Percentiles rank a stretch among this genome's conserved stretches.
phyloP scores from a whole-genome alignment of 1,140 invertebrate species.

The Telenomus remus region DNA sequence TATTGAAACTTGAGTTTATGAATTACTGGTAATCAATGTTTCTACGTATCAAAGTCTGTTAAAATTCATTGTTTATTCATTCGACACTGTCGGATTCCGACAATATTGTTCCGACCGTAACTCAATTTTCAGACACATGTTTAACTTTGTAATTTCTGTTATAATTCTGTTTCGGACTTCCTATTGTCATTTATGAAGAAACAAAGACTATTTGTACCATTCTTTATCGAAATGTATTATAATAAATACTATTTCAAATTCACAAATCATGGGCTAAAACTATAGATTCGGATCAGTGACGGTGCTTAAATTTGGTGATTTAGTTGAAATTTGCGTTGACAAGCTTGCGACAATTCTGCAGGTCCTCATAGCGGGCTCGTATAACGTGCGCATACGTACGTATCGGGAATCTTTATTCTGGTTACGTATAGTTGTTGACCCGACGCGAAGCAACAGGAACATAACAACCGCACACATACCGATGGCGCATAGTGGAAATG shows the following conservation, averaged over 20 bases:
- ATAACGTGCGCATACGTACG: background rate
- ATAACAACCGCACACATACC: slow-evolving; percentile 2
- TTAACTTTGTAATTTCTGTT: too few species aligned
- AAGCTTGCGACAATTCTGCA: background rate
- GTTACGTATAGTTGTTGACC: slow-evolving; percentile 34
- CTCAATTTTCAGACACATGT: too few species aligned
- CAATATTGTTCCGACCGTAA: too few species aligned
- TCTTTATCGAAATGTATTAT: slow-evolving; percentile 10
- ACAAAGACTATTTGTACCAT: too few species aligned
- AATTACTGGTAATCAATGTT: background rate
- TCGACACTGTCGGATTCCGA: too few species aligned
- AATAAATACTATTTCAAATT: slow-evolving; percentile 8
- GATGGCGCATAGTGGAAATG: slow-evolving; percentile 17
- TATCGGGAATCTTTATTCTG: too few species aligned
- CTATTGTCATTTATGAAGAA: too few species aligned
- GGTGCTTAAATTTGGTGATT: slow-evolving; percentile 11
- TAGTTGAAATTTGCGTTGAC: background rate
- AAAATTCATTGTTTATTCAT: too few species aligned
- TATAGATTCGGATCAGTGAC: slow-evolving; percentile 16
- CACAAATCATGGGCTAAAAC: slow-evolving; percentile 14
- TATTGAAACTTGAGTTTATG: slow-evolving; percentile 14
- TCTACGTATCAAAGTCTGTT: background rate
- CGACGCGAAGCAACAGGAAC: slow-evolving; percentile 52
- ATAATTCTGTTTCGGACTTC: background rate
- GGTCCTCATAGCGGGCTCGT: slow-evolving; percentile 13